These are phyloP conservation scores for Sebastes cheni DNA, from an alignment of 2,797 vertebrate species.

Conservation along the genomic window DNA sequence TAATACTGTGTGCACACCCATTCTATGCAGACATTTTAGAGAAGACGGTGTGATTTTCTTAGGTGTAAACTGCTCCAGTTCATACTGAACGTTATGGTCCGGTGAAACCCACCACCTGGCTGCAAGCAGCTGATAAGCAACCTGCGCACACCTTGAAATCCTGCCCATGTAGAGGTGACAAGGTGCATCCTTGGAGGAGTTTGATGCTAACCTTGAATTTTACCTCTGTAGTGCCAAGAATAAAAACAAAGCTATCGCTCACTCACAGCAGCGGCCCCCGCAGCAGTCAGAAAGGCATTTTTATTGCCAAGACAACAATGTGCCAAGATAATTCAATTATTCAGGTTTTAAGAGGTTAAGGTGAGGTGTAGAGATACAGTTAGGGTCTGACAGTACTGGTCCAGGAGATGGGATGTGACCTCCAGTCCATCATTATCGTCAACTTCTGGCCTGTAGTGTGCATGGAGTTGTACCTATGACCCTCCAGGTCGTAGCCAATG, in stretches of 20 bases:
- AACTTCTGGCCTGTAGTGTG: background rate
- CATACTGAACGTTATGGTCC: background rate
- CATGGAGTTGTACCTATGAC: background rate
- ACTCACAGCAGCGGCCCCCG: background rate
- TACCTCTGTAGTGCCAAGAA: background rate
- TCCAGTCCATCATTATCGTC: background rate
- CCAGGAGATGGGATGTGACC: background rate
- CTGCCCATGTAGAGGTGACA: background rate
- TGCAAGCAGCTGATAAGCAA: conserved; percentile 4
- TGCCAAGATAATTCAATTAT: background rate
- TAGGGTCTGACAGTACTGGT: background rate
- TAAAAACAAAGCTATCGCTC: background rate
- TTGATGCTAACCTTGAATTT: background rate
- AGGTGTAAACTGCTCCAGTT: background rate
- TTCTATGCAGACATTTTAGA: background rate
- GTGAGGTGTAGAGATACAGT: background rate
- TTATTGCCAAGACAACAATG: background rate
- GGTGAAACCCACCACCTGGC: background rate
- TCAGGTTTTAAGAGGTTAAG: background rate
- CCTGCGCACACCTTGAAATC: background rate
- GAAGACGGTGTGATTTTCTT: background rate
- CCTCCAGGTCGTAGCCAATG: background rate
- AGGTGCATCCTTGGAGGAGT: background rate
- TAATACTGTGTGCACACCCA: background rate
- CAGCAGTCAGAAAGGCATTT: background rate